Evolutionary conservation across 53 echinoderm and acorn worm genomes (phyloP).

Genomic region (Henricia sp.): DNA sequence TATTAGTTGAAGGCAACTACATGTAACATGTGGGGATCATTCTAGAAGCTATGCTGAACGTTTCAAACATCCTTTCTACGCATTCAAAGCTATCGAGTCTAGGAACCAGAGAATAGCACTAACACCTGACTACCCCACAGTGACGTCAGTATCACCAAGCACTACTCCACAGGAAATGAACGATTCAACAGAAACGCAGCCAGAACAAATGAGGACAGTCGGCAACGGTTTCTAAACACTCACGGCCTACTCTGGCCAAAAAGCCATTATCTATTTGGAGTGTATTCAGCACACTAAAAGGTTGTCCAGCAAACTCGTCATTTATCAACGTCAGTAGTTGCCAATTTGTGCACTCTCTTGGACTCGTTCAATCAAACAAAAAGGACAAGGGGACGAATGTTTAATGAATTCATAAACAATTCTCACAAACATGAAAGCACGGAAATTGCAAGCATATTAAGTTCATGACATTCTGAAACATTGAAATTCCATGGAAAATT

Average conservation of each 20-base stretch:
- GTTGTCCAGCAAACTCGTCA: slow-evolving; percentile 18
- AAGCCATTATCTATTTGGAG: slow-evolving; percentile 56
- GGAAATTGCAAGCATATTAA: slow-evolving; percentile 18
- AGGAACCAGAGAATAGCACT: background rate
- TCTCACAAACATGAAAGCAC: slow-evolving; percentile 10
- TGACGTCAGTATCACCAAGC: background rate
- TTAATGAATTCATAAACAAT: slow-evolving; percentile 32
- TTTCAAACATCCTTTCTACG: too few relatives aligned
- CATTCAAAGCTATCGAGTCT: too few relatives aligned
- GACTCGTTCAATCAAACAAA: slow-evolving; percentile 21
- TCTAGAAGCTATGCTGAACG: too few relatives aligned
- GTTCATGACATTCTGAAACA: slow-evolving; percentile 16
- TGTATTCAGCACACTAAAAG: slow-evolving; percentile 57
- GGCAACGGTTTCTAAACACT: slow-evolving; percentile 25
- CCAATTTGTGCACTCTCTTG: background rate
- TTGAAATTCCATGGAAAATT: too few relatives aligned
- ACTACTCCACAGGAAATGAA: background rate
- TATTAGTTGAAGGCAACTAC: too few relatives aligned
- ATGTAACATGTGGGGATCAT: too few relatives aligned
- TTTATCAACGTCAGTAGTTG: slow-evolving; percentile 37
- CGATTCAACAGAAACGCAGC: background rate
- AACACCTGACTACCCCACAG: background rate
- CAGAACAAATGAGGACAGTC: slow-evolving; percentile 28
- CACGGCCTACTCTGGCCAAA: slow-evolving; percentile 17
- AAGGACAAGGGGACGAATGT: slow-evolving; percentile 13